Base-by-base conservation (phyloP, 2,797 vertebrate genomes). In the Neosalanx taihuensis region DNA sequence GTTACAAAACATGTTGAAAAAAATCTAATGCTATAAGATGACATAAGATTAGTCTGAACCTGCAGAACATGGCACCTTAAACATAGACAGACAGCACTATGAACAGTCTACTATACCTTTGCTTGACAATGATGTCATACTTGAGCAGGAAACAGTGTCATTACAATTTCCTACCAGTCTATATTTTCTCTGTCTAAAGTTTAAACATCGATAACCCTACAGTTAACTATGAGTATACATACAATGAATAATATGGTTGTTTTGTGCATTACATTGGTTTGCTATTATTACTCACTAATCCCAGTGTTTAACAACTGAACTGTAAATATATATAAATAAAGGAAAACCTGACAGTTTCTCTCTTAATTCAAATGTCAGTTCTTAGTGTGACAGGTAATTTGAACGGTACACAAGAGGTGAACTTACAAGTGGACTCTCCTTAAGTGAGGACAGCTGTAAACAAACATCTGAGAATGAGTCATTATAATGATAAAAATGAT, bases 61-160 rank as follows among this genome's bases (percentile, higher is more conserved):
- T 74, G 67, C 35, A 62, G 67, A 57, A 64, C 67, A 70, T 74
- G 72, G 60, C 72, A 64, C 72, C 72, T 84, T 46, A 66, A 35
- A 23, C 9, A 1, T 20, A 7, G 61, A 79, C 59, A 73, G 63
- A 74, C 67, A 83, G 62, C 72, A 30, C 51, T n/a, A 17, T 17
- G 51, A 56, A n/a, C 51, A 17, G 58, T 31, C 57, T 13, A 12
- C 13, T 12, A 13, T 60, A 4, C 49, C 66, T 23, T 61, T 76
- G 72, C 73, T 72, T 70, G 31, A 75, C 58, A 9, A 57, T 51
- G 64, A 70, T 57, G 67, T 66, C 63, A 70, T 57, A 74, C 51
- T 56, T 56, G 51, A n/a, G 51, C 51, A n/a, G 51, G 51, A 56
- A 56, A 56, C 51, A 18, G 17, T 51, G 4, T 15, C 17, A 56